Conservation (phyloP, 1,140 invertebrate genomes). For the Drosophila pectinifera region DNA sequence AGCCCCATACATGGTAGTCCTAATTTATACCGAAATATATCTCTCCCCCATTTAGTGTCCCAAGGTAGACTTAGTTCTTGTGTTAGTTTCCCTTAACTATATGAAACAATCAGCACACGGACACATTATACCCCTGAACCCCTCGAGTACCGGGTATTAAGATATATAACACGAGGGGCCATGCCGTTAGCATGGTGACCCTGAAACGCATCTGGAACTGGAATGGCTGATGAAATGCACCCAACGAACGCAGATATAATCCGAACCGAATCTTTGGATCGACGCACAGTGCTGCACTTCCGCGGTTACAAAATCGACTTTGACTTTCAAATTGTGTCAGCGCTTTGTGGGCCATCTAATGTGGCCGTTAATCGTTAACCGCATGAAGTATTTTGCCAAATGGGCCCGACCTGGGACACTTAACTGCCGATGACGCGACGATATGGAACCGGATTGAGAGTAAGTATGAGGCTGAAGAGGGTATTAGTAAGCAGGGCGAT, state of each 20-base stretch:
- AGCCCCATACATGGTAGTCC: too few species aligned
- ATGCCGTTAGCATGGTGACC: slow-evolving; percentile 54
- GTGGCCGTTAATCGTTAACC: slow-evolving; percentile 48
- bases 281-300: slow-evolving; percentile 34
- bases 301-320: slow-evolving; percentile 70
- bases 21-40: too few species aligned
- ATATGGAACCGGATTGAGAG: slow-evolving; percentile 43
- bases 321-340: slow-evolving; percentile 73
- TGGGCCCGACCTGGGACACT: slow-evolving; percentile 46
- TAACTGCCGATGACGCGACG: slow-evolving; percentile 41
- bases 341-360: slow-evolving; percentile 47
- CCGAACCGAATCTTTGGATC: slow-evolving; percentile 15
- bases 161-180: slow-evolving; percentile 12
- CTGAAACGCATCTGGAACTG: slow-evolving; percentile 55
- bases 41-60: too few species aligned
- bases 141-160: slow-evolving; percentile 7
- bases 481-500: slow-evolving; percentile 30
- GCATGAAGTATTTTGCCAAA: slow-evolving; percentile 49
- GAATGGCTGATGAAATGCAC: slow-evolving; percentile 66
- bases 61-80: too few species aligned
- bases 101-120: neutral
- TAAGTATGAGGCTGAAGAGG: slow-evolving; percentile 6
- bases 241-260: slow-evolving; percentile 32
- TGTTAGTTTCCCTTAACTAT: neutral
- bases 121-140: slow-evolving; percentile 26